Evolutionary conservation across 1,140 invertebrate genomes (phyloP), one percentile per base, ranked within the genome.

Genomic region (Cydia splendana): DNA sequence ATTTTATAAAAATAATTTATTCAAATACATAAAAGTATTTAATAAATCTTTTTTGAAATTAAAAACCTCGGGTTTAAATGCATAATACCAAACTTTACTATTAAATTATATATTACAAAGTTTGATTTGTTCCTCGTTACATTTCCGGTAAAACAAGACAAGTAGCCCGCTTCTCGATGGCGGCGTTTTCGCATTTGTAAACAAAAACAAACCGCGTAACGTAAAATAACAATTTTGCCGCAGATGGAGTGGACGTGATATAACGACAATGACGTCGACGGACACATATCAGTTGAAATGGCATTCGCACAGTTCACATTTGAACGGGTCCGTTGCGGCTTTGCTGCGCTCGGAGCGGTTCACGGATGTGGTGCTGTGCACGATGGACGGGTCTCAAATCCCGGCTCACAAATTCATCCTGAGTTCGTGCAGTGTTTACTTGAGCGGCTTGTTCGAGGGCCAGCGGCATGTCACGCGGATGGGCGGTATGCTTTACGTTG

Each of bases 231-330:
- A 20, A 65, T 12, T 42, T 71, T 18, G 67, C 42, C n/a, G 15
- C 57, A 65, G 57, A 76, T 45, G 57, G 57, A 45, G 75, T 65
- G 65, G 53, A 74, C 45, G 30, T 74, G 51, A 76, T 69, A 71
- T 15, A 53, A 48, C 34, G 45, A 86, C 80, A 81, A 93, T 92
- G 91, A 93, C 90, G 77, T 92, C 91, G 57, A 89, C 95, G 80
- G 96, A 97, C 87, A 97, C 97, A 82, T 97, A 97, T 89, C 96
- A 97, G 90, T 93, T 97, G 18, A 97, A 97, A 94, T 97, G 97
- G 97, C 96, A 97, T 88, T 97, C 96, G 76, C 97, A 97, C 91
- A 95, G 95, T 81, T 95, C 95, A 28, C 96, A 97, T 93, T 93
- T 97, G 79, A 96, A 97, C 89, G 95, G 95, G 76, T 97, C 96